Evolutionary conservation across 2,888 invertebrate species (phyloP), one percentile per base, ranked within the genome.

Genomic region (Psococerastis gibbosa): DNA sequence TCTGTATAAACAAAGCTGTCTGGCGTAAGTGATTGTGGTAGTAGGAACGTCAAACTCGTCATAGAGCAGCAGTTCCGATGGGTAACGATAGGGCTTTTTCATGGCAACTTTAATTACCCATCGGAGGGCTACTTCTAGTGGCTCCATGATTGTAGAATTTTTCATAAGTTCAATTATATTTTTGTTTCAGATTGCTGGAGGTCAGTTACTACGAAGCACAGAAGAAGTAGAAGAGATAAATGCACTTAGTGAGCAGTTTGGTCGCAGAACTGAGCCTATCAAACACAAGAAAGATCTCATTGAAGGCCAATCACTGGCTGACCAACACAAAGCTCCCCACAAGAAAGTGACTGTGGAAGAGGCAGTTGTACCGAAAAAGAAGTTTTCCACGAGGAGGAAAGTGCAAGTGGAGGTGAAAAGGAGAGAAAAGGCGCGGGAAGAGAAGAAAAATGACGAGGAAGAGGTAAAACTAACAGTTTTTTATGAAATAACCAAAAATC

Each of bases 171-270:
- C 31, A 31, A 9, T 31, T 31, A 9, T 9, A 9, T 31, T 31
- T 33, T 17, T 33, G 15, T 33, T 38, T 20, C 38, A 38, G 38
- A 13, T 38, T 16, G 18, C 38, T 5, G 4, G 3, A 20, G 6
- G 20, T 20, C 38, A 38, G 38, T 20, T 38, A 6, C 38, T 38
- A 20, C 38, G 38, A 20, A 38, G 38, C 20, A 20, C 38, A 38
- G 38, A 38, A 20, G 38, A 38, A 38, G 38, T 38, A 11, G 38
- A 38, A 3, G 38, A 38, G 20, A 38, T 38, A 16, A 38, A 38
- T 20, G 38, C 38, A 13, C 22, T 38, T 6, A n/a, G n/a, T n/a
- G 17, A 38, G 22, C 20, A 38, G 13, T 38, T 38, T 22, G 38
- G 38, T 6, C 15, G 11, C 5, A 3, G 38, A 38, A 38, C 20